Percentiles rank a stretch among this genome's conserved stretches.
These are phyloP conservation scores for Virgularia gustaviana DNA, from an alignment of 92 coral and sea anemone genomes.

Conservation along the genomic window DNA sequence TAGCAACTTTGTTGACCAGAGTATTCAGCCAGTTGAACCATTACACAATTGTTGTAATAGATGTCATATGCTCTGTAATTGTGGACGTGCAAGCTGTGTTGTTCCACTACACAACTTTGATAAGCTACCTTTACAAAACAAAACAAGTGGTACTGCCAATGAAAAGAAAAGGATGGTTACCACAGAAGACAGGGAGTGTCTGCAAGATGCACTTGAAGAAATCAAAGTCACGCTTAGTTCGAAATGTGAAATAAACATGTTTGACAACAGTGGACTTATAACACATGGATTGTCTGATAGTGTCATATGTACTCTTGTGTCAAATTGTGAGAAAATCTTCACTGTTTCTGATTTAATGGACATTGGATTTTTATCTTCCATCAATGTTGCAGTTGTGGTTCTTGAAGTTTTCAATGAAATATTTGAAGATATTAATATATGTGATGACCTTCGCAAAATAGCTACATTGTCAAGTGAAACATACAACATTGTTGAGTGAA, in stretches of 20 bases:
- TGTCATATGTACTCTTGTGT: slow-evolving; percentile 42
- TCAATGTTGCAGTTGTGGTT: slow-evolving; percentile 49
- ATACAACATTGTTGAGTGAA: slow-evolving; percentile 39
- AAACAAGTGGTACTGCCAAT: background rate
- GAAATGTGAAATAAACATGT: slow-evolving; percentile 16
- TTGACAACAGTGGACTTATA: slow-evolving; percentile 46
- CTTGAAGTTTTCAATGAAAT: slow-evolving; percentile 64
- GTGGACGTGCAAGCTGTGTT: slow-evolving; percentile 28
- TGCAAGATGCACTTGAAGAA: slow-evolving; percentile 36
- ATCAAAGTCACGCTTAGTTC: slow-evolving; percentile 25
- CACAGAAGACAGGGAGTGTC: slow-evolving; percentile 43
- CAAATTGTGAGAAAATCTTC: slow-evolving; percentile 48
- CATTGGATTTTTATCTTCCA: slow-evolving; percentile 45
- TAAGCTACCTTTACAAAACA: slow-evolving; percentile 9
- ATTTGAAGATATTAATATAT: slow-evolving; percentile 50
- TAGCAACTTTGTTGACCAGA: slow-evolving; percentile 29
- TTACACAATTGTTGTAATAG: slow-evolving; percentile 55
- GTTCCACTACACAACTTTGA: slow-evolving; percentile 28
- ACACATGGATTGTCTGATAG: slow-evolving; percentile 59
- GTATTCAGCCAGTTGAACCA: slow-evolving; percentile 4
- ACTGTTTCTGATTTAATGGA: slow-evolving; percentile 52
- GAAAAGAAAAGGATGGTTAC: background rate
- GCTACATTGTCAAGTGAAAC: slow-evolving; percentile 39
- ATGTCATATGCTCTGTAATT: slow-evolving; percentile 34
- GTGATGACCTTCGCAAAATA: slow-evolving; percentile 38